Evolutionary conservation across 2,888 invertebrate species (phyloP).

Genomic region (Agriopis leucophaearia): DNA sequence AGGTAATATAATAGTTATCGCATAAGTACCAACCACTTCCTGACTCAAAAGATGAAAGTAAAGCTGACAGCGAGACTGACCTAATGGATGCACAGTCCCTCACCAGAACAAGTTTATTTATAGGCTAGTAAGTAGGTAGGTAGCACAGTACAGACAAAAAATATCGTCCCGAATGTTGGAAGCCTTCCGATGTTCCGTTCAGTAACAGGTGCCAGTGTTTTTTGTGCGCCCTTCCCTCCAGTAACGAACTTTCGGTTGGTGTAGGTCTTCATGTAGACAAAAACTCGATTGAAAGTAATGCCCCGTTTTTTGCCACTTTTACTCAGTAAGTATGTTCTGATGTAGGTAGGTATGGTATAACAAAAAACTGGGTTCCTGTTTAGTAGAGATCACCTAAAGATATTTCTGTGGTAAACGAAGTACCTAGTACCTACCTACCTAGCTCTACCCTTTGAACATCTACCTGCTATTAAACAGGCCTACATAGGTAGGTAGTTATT

Average conservation of each 20-base stretch:
- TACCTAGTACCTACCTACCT: not conserved
- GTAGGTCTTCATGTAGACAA: constrained; percentile 67
- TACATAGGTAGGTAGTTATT: not conserved
- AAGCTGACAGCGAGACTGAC: constrained; percentile 48
- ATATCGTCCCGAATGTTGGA: constrained; percentile 72
- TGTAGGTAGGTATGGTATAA: too few species aligned
- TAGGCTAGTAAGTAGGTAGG: constrained; percentile 60
- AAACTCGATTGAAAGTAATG: constrained; percentile 24
- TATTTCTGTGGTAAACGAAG: too few species aligned
- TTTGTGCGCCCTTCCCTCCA: constrained; percentile 58
- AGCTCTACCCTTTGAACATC: not conserved
- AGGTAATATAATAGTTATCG: too few species aligned
- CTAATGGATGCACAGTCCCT: constrained; percentile 53
- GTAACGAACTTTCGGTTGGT: constrained; percentile 65
- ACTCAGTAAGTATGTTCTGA: not conserved
- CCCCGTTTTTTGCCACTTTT: not conserved
- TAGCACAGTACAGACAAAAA: constrained; percentile 67
- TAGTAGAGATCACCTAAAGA: too few species aligned
- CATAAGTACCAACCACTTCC: constrained; percentile 6
- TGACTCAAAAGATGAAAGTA: constrained; percentile 48
- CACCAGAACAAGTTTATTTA: constrained; percentile 74
- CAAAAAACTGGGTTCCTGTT: not conserved
- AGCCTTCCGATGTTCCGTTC: constrained; percentile 69
- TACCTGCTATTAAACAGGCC: not conserved
- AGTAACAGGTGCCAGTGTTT: constrained; percentile 59